Conservation (phyloP, 2,113 vertebrate genomes). For the Oreochromis aureus region DNA sequence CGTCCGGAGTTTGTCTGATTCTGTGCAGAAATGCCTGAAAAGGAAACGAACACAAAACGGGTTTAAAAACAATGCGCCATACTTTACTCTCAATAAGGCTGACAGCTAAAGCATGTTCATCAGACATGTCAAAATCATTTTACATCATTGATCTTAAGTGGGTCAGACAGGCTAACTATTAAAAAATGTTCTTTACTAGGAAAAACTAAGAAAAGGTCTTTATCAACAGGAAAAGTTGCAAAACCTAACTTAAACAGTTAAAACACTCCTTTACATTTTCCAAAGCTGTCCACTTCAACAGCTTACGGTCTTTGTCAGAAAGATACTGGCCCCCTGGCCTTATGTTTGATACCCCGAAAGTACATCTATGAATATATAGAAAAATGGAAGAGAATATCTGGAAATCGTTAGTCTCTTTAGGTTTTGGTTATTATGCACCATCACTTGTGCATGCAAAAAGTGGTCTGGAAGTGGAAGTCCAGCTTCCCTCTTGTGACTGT, state of each 20-base stretch:
- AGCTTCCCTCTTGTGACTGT: not conserved
- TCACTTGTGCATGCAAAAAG: not conserved
- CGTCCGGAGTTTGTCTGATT: slow-evolving; percentile 85
- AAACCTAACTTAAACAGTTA: not conserved
- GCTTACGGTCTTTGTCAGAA: not conserved
- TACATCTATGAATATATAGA: not conserved
- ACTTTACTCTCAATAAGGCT: not conserved
- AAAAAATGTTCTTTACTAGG: not conserved
- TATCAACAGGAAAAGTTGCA: not conserved
- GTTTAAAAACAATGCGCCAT: not conserved
- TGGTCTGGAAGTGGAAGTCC: not conserved
- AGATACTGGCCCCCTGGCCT: not conserved
- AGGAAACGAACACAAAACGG: not conserved
- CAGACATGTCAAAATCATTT: not conserved
- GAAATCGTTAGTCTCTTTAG: not conserved
- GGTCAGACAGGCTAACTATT: not conserved
- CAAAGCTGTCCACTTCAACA: not conserved
- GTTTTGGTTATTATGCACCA: not conserved
- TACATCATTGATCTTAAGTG: not conserved
- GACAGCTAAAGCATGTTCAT: not conserved
- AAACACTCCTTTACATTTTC: not conserved
- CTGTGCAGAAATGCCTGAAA: slow-evolving; percentile 89
- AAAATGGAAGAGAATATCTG: not conserved
- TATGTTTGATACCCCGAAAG: not conserved
- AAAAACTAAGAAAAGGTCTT: not conserved